Evolutionary conservation across 2,113 vertebrate species (phyloP).

Genomic region (Mormoops blainvillei): DNA sequence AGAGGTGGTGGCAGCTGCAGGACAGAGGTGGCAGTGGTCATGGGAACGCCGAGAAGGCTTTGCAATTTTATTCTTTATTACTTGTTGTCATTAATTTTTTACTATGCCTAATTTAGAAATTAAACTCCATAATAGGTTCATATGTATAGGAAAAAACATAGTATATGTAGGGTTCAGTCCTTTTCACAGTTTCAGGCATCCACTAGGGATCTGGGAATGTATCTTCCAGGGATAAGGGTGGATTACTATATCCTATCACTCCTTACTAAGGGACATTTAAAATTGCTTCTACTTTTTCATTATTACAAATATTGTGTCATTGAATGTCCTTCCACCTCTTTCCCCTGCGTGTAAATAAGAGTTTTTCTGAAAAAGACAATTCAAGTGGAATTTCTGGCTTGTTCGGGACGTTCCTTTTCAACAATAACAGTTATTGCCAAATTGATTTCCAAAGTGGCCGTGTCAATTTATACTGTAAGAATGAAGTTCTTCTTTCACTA

Average conservation of each 20-base stretch:
- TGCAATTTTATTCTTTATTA: too few species aligned
- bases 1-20: too few species aligned
- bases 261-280: background rate
- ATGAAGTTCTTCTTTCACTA: background rate
- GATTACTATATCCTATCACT: background rate
- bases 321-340: background rate
- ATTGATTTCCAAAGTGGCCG: background rate
- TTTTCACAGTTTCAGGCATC: background rate
- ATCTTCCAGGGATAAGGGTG: background rate
- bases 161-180: background rate
- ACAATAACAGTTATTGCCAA: background rate
- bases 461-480: background rate
- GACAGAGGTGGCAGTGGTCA: too few species aligned
- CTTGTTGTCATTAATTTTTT: background rate
- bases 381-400: background rate
- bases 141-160: background rate
- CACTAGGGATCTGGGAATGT: background rate
- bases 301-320: background rate
- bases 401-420: background rate
- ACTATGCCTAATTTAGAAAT: background rate
- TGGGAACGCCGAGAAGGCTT: too few species aligned
- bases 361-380: background rate
- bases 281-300: background rate
- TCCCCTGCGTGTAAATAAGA: background rate
- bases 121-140: background rate